These are phyloP conservation scores for Drosophila parthenogenetica DNA, from an alignment of 2,888 invertebrate species.

Conservation along the genomic window DNA sequence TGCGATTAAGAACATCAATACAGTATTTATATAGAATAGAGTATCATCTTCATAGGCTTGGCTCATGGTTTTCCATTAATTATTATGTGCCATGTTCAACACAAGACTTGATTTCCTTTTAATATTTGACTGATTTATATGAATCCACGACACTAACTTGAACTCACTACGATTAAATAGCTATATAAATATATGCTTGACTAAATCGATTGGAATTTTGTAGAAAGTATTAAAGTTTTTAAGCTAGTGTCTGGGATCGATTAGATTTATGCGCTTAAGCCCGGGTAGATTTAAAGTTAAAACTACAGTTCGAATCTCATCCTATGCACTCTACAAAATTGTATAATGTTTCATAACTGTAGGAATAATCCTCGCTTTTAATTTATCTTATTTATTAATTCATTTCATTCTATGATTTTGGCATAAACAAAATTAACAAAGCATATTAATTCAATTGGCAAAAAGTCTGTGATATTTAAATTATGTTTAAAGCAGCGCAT, in stretches of 20 bases:
- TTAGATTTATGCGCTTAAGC: slow-evolving; percentile 57
- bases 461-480: slow-evolving; percentile 81
- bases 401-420: slow-evolving; percentile 42
- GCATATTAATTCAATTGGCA: slow-evolving; percentile 78
- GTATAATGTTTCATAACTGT: slow-evolving; percentile 12
- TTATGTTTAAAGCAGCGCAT: slow-evolving; percentile 68
- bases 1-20: slow-evolving; percentile 42
- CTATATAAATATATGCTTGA: background rate
- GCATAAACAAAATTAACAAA: slow-evolving; percentile 71
- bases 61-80: slow-evolving; percentile 69
- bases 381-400: slow-evolving; percentile 24
- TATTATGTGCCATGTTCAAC: slow-evolving; percentile 74
- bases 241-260: slow-evolving; percentile 25
- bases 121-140: slow-evolving; percentile 71
- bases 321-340: slow-evolving; percentile 2
- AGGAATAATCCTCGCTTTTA: slow-evolving; percentile 20
- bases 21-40: slow-evolving; percentile 58
- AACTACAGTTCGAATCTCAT: slow-evolving; percentile 25
- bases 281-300: slow-evolving; percentile 39
- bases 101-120: slow-evolving; percentile 75
- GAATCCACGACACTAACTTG: slow-evolving; percentile 38
- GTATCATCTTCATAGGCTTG: slow-evolving; percentile 69
- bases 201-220: background rate
- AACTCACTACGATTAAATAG: slow-evolving; percentile 4
- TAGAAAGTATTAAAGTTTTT: slow-evolving; percentile 4